Percentiles rank a stretch among this genome's conserved stretches.
Evolutionary conservation across 2,797 vertebrate species (phyloP).

Genomic region (Setipinna tenuifilis): DNA sequence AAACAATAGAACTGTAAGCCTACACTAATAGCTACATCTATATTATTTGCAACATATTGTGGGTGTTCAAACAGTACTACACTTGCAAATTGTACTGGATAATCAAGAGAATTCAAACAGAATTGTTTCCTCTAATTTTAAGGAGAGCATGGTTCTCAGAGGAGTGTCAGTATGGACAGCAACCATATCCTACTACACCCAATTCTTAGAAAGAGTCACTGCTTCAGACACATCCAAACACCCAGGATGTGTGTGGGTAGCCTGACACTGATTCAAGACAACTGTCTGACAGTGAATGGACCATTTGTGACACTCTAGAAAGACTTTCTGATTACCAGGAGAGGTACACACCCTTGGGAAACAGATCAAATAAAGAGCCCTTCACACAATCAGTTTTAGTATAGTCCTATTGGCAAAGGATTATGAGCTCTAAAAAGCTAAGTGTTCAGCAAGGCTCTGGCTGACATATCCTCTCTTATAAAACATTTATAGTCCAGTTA

Average conservation of each 20-base stretch:
- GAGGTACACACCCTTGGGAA: background rate
- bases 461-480: background rate
- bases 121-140: background rate
- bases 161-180: background rate
- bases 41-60: background rate
- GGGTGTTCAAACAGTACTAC: background rate
- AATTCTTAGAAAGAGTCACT: background rate
- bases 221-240: background rate
- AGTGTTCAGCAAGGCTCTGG: background rate
- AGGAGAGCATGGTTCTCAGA: background rate
- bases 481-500: background rate
- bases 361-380: background rate
- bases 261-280: background rate
- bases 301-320: background rate
- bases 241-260: background rate
- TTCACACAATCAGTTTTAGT: background rate
- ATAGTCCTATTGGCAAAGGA: background rate
- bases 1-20: background rate
- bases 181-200: background rate
- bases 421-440: background rate
- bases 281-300: background rate
- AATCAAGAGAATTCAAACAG: background rate
- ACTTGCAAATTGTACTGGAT: background rate
- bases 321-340: background rate
- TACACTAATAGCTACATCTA: background rate